A percentile compares a stretch with the other conserved stretches of the same genome.
These are phyloP conservation scores for Pseudobourletiella spinata DNA, from an alignment of 1,140 invertebrate genomes.

Conservation along the genomic window DNA sequence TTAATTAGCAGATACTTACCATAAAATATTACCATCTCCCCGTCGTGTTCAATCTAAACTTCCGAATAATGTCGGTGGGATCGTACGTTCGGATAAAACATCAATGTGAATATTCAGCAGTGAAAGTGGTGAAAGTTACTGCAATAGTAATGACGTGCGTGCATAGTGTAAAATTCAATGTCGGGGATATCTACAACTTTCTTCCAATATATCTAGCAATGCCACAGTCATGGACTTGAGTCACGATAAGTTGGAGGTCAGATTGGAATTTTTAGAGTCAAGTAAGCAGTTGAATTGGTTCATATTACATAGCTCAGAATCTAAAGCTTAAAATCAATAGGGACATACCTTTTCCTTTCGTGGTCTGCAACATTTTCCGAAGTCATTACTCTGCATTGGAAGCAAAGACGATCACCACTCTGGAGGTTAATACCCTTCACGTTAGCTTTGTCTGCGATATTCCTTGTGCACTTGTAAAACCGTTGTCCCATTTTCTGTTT, in stretches of 20 bases:
- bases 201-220: neutral
- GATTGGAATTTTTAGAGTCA: too few species aligned
- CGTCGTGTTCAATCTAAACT: too few species aligned
- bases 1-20: too few species aligned
- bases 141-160: too few species aligned
- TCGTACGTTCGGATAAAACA: too few species aligned
- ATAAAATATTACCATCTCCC: too few species aligned
- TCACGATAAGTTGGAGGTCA: too few species aligned
- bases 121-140: too few species aligned
- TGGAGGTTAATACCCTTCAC: neutral
- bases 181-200: neutral
- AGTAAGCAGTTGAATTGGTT: neutral
- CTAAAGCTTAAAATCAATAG: neutral
- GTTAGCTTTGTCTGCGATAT: neutral
- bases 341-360: neutral
- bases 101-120: too few species aligned
- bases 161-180: too few species aligned
- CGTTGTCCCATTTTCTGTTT: neutral
- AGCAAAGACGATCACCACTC: neutral
- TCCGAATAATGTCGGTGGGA: too few species aligned
- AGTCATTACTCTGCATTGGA: neutral
- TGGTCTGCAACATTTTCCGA: neutral
- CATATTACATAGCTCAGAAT: neutral
- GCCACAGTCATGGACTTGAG: too few species aligned
- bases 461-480: neutral